Evolutionary conservation across 1,140 invertebrate genomes (phyloP), one percentile per base, ranked within the genome.

Genomic region (Heliconius hewitsoni): DNA sequence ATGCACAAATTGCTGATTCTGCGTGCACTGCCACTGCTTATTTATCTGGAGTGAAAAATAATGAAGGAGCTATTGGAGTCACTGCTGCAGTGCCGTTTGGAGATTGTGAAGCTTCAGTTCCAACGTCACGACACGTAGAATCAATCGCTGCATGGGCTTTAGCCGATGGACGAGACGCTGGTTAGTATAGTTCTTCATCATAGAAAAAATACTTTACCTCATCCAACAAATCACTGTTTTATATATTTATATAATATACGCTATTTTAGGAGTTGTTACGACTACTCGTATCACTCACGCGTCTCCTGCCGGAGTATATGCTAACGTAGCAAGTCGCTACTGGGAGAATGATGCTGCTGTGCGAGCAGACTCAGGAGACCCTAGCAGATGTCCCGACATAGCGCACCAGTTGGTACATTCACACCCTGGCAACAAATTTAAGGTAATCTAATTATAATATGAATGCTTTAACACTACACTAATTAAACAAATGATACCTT

Each of bases 1-100:
- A 97, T 90, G 95, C 94, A 8, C 97, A 97, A 95, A 95, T 96
- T 18, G 95, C 97, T 0, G 97, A 98, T 88, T 97, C 97, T 0
- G 97, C 97, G 0, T 97, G 96, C 71, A 96, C 97, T 0, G 89
- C 95, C 9, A 98, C 97, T 0, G 97, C 98, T 0, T 97, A 97
- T 81, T 91, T 98, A 37, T 94, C 95, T 18, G 98, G 98, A 4
- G 96, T 98, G 0, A 98, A 98, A 90, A 95, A 95, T 1, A 97
- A 98, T 86, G 95, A 95, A 27, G 96, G 95, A n/a, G 97, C 96
- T 0, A 87, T 98, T 2, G 97, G 97, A 0, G 95, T 98, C 2
- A 96, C 96, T 74, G 96, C 95, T 2, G 91, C 94, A 9, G 96
- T 96, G 1, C 94, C 93, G 11, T 86, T 93, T 19, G 89, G 93